Base-by-base conservation (phyloP, 2,797 vertebrate species). In the Cuniculus paca region DNA sequence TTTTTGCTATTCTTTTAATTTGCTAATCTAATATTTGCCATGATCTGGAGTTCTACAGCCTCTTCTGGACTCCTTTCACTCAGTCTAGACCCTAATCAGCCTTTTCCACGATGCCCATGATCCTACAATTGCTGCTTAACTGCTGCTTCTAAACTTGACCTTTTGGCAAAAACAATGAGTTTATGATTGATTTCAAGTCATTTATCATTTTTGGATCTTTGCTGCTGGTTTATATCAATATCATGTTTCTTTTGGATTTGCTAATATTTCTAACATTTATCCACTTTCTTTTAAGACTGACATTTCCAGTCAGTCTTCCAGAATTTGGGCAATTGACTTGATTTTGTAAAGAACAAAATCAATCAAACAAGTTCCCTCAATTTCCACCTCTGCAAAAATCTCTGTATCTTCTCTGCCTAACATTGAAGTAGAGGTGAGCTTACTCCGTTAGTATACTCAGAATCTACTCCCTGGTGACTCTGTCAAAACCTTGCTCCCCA, bases 151-250 rank as follows among this genome's bases (percentile, higher is more conserved):
- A 79, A 92, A 81, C 72, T 63, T 60, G 20, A 6, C 60, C 36
- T 82, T 95, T 48, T 56, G 45, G n/a, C 63, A 70, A 91, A 91
- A 82, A 10, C 28, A 42, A n/a, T 78, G 6, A 83, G n/a, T 70
- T n/a, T 56, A 14, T 91, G 24, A 83, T 22, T n/a, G 20, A 75
- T n/a, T 63, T 31, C 39, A 68, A 58, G 31, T 28, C 70, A 31
- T 22, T 52, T 82, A 16, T n/a, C 48, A 74, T 56, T 60, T 31
- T 36, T 94, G 72, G 58, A n/a, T 5, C 28, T 34, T 50, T 9
- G 16, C 14, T 65, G 11, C 50, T 86, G 34, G 34, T 45, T 90
- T 77, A 75, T 63, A 58, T n/a, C 5, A 5, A 26, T 20, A 82
- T 10, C 65, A 26, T 13, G 3, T 87, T 93, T 93, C 39, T 86